phyloP scores from a whole-genome alignment of 1,140 invertebrate species.

The Bombus confusus region DNA sequence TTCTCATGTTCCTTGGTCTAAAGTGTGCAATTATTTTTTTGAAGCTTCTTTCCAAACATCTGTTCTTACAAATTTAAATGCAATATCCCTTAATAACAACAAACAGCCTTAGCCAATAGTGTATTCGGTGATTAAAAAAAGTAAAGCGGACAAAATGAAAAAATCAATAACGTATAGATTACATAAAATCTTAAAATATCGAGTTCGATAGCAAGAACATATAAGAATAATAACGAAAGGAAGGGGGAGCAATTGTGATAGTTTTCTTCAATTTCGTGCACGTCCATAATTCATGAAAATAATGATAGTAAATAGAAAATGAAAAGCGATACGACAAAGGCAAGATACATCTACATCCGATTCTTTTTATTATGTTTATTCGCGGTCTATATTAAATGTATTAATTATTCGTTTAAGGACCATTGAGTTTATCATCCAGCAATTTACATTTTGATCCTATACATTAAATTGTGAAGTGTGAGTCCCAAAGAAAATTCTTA shows the following conservation, averaged over 20 bases:
- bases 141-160: conserved; percentile 59
- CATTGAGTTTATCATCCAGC: conserved; percentile 41
- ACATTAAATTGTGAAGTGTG: conserved; percentile 46
- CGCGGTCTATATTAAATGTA: conserved; percentile 56
- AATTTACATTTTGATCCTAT: conserved; percentile 66
- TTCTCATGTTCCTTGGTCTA: conserved; percentile 61
- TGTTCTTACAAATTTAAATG: conserved; percentile 77
- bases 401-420: conserved; percentile 56
- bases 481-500: conserved; percentile 55
- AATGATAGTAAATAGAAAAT: conserved; percentile 45
- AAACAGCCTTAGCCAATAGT: conserved; percentile 70
- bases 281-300: neutral
- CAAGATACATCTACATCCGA: conserved; percentile 45
- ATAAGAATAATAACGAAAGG: conserved; percentile 16
- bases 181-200: conserved; percentile 51
- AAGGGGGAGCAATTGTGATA: conserved; percentile 24
- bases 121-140: conserved; percentile 54
- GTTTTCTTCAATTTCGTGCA: conserved; percentile 5
- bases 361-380: conserved; percentile 44
- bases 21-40: conserved; percentile 60
- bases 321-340: conserved; percentile 27
- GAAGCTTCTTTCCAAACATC: conserved; percentile 62
- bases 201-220: conserved; percentile 35
- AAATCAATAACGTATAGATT: conserved; percentile 42
- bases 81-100: conserved; percentile 65